These are phyloP conservation scores for Melanocharis versteri DNA, from an alignment of 2,113 vertebrate genomes.

Conservation along the genomic window DNA sequence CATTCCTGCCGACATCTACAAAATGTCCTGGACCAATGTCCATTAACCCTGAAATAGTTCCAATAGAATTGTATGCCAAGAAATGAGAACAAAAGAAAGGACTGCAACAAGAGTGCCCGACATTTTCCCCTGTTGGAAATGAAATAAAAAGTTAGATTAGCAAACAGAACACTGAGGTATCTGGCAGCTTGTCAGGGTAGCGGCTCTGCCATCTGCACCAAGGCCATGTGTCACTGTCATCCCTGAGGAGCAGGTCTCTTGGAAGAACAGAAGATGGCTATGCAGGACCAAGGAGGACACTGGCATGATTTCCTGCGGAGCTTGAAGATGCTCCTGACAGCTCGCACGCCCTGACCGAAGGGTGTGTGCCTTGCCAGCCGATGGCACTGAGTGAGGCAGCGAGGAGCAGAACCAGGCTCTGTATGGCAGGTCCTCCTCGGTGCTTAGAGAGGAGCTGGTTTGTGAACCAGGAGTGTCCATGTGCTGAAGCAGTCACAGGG, in stretches of 20 bases:
- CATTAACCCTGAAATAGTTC: constrained; percentile 34
- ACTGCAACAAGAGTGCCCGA: not conserved
- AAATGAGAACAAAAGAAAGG: constrained; percentile 7
- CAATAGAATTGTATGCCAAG: constrained; percentile 15
- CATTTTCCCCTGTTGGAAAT: constrained; percentile 13
- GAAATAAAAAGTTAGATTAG: constrained; percentile 50
- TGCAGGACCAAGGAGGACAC: constrained; percentile 29
- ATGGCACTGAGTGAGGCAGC: not conserved
- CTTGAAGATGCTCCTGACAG: not conserved
- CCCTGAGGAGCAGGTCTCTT: constrained; percentile 16
- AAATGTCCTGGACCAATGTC: not conserved
- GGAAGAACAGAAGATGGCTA: constrained; percentile 33
- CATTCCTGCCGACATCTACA: not conserved
- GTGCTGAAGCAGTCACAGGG: not conserved
- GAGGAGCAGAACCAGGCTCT: not conserved
- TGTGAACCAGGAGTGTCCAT: rapidly evolving
- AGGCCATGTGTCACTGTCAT: constrained; percentile 41
- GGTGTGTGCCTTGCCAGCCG: not conserved
- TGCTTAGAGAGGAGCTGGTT: not conserved
- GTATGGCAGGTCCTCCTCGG: not conserved
- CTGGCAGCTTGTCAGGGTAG: constrained; percentile 45
- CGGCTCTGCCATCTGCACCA: constrained; percentile 25
- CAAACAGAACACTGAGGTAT: constrained; percentile 18
- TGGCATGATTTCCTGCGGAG: constrained; percentile 3
- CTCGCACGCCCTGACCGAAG: rapidly evolving